Base-by-base conservation (phyloP, 2,888 invertebrate species). In the Gandaritis pyraliata region DNA sequence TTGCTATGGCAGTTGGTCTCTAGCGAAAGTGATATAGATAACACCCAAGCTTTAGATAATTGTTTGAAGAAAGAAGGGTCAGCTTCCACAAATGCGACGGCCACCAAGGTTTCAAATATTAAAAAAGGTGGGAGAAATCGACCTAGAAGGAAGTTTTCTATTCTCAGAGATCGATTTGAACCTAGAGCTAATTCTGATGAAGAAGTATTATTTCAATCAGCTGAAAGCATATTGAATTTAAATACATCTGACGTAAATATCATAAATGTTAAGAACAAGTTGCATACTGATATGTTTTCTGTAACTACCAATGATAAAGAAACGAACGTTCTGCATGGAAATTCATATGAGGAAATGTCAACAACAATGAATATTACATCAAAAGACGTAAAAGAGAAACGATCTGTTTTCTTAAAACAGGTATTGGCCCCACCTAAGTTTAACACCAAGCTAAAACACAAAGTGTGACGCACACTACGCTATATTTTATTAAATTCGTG, bases 161-260 rank as follows among this genome's bases (percentile, higher is more conserved):
- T 94, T 59, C 75, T 94, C 15, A 86, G 94, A 70, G 94, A 94
- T 72, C 90, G 88, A 64, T 94, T 94, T 78, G 94, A 94, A 78
- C 92, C 93, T 18, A 90, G 88, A 75, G 60, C 74, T 33, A 85
- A 85, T 75, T 90, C 90, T 0, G 92, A 93, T 69, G 90, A 91
- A 80, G 92, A 92, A 83, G 83, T 86, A 46, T 75, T 93, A 58
- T 92, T 86, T 69, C 82, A 84, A 60, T 84, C 84, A 57, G 79
- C 85, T 51, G 89, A 90, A 66, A 87, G 78, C 70, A 76, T 75
- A 55, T 76, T 80, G 30, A 80, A 78, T 62, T 76, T 80, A 43
- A 80, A 76, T 58, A 73, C 77, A 51, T 67, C 73, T 33, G 86
- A 87, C 56, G 65, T 75, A 41, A 82, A 82, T 66, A 73, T 83